Base-by-base conservation (phyloP, 2,888 invertebrate genomes). In the Eutolmus rufibarbis region DNA sequence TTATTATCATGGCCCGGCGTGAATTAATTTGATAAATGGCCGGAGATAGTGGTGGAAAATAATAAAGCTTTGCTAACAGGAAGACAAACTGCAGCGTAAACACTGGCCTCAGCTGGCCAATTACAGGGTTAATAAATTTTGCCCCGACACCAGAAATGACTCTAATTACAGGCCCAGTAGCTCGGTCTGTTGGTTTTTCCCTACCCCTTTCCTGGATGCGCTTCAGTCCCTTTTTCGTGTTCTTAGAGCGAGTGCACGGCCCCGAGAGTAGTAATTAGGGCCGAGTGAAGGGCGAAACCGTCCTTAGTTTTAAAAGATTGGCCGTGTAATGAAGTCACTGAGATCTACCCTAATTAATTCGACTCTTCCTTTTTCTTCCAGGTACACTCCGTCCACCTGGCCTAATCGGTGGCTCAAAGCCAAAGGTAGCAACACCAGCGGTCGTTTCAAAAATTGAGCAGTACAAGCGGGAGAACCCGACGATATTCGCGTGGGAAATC, bases 401-500 rank as follows among this genome's bases (percentile, higher is more conserved):
- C 23, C 94, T 98, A 90, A 98, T 98, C 90, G 98, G 98, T 87
- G 98, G 98, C 89, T 98, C 98, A 93, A 98, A 98, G 93, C 98
- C 98, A 5, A 98, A 99, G 94, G 99, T 99, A 88, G 99, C 99
- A 87, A 99, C 99, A 43, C 99, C 99, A 31, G 96, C 97, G 16
- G 99, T 99, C 85, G 98, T 99, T 88, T 97, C 98, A 89, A 99
- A 98, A 94, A 99, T 99, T 91, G 99, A 99, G 93, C 97, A 98
- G 93, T 98, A 99, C 95, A 99, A 99, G 94, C 94, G 98, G 90
- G 98, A 99, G 93, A 99, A 99, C 93, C 98, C 99, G 4, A 99
- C 99, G 88, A 98, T 99, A 91, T 99, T 99, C 93, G 99, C 99
- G 78, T 99, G 99, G 99, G 99, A 99, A 94, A 99, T 99, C 90